Base-by-base conservation (phyloP, 2,113 vertebrate genomes). In the Pipa parva region DNA sequence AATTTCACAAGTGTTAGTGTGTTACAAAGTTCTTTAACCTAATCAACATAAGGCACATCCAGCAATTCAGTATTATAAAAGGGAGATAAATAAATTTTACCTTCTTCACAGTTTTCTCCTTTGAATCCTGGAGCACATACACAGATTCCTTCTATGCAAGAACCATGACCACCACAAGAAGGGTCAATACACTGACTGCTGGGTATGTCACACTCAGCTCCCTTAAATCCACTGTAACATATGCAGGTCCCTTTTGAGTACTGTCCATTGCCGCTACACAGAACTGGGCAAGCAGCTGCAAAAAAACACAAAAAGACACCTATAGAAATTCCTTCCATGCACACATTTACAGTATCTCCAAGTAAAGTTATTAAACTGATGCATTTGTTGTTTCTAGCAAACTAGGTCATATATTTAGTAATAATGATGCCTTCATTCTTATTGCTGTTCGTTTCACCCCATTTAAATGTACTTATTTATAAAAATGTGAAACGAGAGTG, bases 181-280 rank as follows among this genome's bases (percentile, higher is more conserved):
- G 97, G 96, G 79, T 99, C 94, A 36, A 98, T 92, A 72, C 97
- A 99, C 80, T 99, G 95, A 54, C 87, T 94, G 83, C 82, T 63
- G 50, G 96, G 94, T 28, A 99, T 90, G 1, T 98, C 95, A 0
- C 96, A 99, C 58, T 99, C 96, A 0, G 95, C 89, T 0, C 97
- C 97, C 79, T 99, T 98, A 95, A 96, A 98, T 78, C 97, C 97
- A 27, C 95, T 98, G 90, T 97, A 98, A 83, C 97, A 99, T 59
- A 94, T 85, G 77, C 97, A 99, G 5, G 92, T 91, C 72, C 97
- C 97, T 79, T 97, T 98, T 42, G 96, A 93, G 77, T 99, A 99
- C 6, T 99, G 95, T 68, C 97, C 97, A 3, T 98, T 98, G 71
- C 96, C 96, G 39, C 97, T 97, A 84, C 97, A 99, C 58, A 98